A percentile compares a stretch with the other conserved stretches of the same genome.
phyloP scores from a whole-genome alignment of 2,113 vertebrate species.

The Platanista minor region DNA sequence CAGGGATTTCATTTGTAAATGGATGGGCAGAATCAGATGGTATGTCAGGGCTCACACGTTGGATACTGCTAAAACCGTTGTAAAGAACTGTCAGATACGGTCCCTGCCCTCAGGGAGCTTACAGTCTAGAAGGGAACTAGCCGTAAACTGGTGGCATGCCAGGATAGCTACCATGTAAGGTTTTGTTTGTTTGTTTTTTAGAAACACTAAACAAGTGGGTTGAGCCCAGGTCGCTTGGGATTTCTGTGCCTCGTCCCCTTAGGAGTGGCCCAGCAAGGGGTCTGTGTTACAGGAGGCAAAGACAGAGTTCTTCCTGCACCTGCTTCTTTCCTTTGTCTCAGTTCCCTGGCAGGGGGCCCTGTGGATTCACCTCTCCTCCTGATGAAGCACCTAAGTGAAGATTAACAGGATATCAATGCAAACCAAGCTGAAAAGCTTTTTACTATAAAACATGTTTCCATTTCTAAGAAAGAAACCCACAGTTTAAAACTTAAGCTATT shows the following conservation, averaged over 20 bases:
- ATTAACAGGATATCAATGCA: background rate
- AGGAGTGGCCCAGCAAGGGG: no score
- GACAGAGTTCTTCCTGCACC: rapidly evolving
- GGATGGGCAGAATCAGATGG: rapidly evolving
- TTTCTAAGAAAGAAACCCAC: background rate
- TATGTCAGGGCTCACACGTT: background rate
- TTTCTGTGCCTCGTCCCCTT: background rate
- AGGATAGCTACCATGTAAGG: rapidly evolving
- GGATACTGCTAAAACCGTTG: rapidly evolving
- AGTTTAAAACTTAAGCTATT: background rate
- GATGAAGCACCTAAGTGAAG: rapidly evolving
- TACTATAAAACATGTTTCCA: background rate
- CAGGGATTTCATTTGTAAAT: background rate
- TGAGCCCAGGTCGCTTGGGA: background rate
- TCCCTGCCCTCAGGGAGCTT: background rate
- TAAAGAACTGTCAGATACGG: background rate
- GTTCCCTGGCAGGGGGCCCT: background rate
- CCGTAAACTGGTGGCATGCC: rapidly evolving
- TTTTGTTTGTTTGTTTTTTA: background rate
- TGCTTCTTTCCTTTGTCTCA: background rate
- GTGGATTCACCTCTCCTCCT: rapidly evolving
- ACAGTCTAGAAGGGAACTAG: background rate
- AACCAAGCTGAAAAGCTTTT: background rate
- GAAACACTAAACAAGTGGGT: background rate
- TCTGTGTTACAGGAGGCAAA: rapidly evolving